Evolutionary conservation across 2,113 vertebrate species (phyloP).

Genomic region (Microcebus jonahi): DNA sequence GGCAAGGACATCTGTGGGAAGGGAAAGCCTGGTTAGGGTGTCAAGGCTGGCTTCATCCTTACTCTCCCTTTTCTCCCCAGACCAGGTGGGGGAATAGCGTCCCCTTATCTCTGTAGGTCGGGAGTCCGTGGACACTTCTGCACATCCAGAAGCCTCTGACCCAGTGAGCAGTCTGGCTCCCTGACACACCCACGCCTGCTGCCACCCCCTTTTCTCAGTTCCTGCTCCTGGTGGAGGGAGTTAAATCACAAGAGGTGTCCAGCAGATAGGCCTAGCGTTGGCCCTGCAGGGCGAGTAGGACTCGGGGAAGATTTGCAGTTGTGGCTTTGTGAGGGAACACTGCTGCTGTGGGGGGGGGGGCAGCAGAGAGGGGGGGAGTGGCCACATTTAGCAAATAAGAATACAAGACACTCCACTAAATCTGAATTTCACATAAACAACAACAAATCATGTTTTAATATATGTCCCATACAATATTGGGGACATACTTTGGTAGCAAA

Average conservation of each 20-base stretch:
- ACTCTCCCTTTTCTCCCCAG: neutral
- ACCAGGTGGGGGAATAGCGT: neutral
- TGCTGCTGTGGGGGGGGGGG: neutral
- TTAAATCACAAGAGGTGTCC: neutral
- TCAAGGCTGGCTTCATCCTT: neutral
- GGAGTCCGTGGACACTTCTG: neutral
- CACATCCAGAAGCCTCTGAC: neutral
- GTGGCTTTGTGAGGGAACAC: neutral
- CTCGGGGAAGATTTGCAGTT: neutral
- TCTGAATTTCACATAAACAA: slow-evolving; percentile 22
- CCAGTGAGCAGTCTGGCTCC: neutral
- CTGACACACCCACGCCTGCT: neutral
- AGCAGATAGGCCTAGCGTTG: neutral
- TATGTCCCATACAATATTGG: neutral
- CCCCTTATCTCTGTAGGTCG: neutral
- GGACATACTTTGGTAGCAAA: too few species aligned
- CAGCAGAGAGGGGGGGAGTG: neutral
- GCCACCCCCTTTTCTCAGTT: neutral
- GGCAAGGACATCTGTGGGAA: neutral
- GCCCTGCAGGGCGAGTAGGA: neutral
- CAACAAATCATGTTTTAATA: neutral
- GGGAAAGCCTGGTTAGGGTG: neutral
- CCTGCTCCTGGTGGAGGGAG: neutral
- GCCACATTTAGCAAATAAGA: neutral
- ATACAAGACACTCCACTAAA: neutral